Conservation (phyloP, 1,140 invertebrate species). For the Anthonomus grandis region DNA sequence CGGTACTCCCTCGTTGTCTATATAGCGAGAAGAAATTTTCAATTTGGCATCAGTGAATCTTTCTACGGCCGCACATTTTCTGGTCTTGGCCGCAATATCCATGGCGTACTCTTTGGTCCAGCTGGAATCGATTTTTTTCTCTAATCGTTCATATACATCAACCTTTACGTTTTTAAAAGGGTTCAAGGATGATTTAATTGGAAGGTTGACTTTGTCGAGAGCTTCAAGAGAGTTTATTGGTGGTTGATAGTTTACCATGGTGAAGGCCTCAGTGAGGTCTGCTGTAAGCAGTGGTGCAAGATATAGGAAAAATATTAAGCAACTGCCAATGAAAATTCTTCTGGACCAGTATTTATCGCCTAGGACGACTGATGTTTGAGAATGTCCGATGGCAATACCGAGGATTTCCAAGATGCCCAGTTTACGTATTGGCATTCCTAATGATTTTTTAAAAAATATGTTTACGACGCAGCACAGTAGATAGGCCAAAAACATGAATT, state of each 20-base stretch:
- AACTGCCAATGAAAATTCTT: conserved; percentile 2
- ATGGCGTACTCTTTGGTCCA: conserved; percentile 1
- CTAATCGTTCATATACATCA: conserved; percentile 13
- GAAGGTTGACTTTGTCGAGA: conserved; percentile 5
- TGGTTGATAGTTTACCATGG: not conserved
- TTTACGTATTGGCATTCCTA: conserved; percentile 4
- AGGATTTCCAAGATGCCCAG: no score
- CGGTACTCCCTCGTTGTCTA: conserved; percentile 9
- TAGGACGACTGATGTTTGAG: not conserved
- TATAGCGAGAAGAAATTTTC: conserved; percentile 10
- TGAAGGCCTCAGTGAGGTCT: conserved; percentile 8
- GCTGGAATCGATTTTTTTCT: not conserved
- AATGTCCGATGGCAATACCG: conserved; percentile 6
- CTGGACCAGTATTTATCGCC: not conserved
- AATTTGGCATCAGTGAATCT: conserved; percentile 24
- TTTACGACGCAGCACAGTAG: conserved; percentile 3
- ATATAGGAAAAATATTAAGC: conserved; percentile 4
- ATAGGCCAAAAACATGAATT: not conserved
- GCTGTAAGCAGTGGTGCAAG: conserved; percentile 9
- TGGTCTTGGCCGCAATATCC: conserved; percentile 5
- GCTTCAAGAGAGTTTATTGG: conserved; percentile 29
- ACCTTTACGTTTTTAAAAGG: conserved; percentile 9
- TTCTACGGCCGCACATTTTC: conserved; percentile 21
- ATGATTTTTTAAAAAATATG: not conserved
- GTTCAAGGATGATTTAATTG: conserved; percentile 23